Percentiles rank a stretch among this genome's conserved stretches.
These are phyloP conservation scores for Mystacides longicornis DNA, from an alignment of 2,888 invertebrate genomes.

Conservation along the genomic window DNA sequence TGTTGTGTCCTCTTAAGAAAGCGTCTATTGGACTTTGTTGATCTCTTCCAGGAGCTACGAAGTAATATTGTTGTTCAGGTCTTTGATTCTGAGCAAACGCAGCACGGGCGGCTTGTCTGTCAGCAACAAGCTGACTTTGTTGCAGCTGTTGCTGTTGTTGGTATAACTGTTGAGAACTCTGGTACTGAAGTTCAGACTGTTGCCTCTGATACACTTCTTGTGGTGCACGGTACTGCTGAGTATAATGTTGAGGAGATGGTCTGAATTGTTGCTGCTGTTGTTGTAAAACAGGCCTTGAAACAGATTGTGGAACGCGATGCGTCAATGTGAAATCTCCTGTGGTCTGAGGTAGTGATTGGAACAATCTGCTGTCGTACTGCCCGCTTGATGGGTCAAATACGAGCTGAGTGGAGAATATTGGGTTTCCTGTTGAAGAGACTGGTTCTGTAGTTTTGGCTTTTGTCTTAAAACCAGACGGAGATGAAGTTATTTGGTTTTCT, in stretches of 20 bases:
- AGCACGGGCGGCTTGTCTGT: conserved; percentile 50
- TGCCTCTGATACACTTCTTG: conserved; percentile 53
- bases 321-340: conserved; percentile 64
- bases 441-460: conserved; percentile 37
- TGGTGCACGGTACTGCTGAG: conserved; percentile 35
- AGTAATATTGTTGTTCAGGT: conserved; percentile 46
- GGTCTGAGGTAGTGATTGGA: conserved; percentile 67
- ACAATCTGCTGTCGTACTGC: conserved; percentile 70
- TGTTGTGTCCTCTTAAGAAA: conserved; percentile 66
- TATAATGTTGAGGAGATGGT: conserved; percentile 45
- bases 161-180: conserved; percentile 58
- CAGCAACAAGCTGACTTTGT: conserved; percentile 56
- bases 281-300: conserved; percentile 46
- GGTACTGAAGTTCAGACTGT: conserved; percentile 52
- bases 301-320: conserved; percentile 69
- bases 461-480: conserved; percentile 40
- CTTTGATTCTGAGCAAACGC: conserved; percentile 31
- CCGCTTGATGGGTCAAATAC: conserved; percentile 70
- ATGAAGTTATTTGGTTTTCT: conserved; percentile 53
- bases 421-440: conserved; percentile 47
- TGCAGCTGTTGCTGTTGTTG: conserved; percentile 62
- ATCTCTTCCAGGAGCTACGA: conserved; percentile 47
- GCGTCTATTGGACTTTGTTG: conserved; percentile 68
- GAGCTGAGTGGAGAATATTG: conserved; percentile 70
- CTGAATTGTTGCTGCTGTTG: conserved; percentile 36